Base-by-base conservation (phyloP, 92 coral and sea anemone genomes). In the Epizoanthus rinbou region DNA sequence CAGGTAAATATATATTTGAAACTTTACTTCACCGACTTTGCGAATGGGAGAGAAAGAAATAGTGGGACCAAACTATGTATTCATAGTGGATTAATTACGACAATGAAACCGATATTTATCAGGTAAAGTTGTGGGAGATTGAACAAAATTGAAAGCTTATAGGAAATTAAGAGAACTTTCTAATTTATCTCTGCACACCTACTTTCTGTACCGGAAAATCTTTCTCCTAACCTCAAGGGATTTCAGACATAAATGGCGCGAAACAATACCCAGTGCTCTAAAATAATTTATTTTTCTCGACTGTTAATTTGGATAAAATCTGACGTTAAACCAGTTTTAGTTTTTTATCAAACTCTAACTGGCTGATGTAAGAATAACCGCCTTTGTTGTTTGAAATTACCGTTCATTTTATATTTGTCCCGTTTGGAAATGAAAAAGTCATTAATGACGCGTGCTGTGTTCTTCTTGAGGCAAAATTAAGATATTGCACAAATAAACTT, bases 1-100 rank as follows among this genome's bases (percentile, higher is more conserved):
- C 99, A 97, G 97, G 99, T 97, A 79, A 80, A 15, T 19, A 11
- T 62, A 18, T 54, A 50, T 50, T 50, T 50, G 15, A 50, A 9
- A 50, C 15, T 50, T 50, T 50, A 10, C 54, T 50, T 50, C 16
- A 50, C 54, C 14, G 15, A 50, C 54, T 50, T 50, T 50, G 43
- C 54, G 54, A 50, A 50, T 50, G 54, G 54, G 16, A 50, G 15
- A 50, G 9, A 50, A 13, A 50, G 16, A 50, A 50, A 50, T 50
- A 10, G 54, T 50, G 14, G 54, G 54, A 50, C 54, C 14, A 50
- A 50, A 50, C 0, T 53, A 23, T 53, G 18, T 53, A 64, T 25
- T 57, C 28, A 75, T 58, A 11, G 5, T 4, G 21, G 67, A 18
- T 75, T 75, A 75, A 75, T 58, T 75, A 75, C 19, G 25, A 57